Conservation (phyloP, 2,113 vertebrate genomes). For the Phoenicopterus ruber region DNA sequence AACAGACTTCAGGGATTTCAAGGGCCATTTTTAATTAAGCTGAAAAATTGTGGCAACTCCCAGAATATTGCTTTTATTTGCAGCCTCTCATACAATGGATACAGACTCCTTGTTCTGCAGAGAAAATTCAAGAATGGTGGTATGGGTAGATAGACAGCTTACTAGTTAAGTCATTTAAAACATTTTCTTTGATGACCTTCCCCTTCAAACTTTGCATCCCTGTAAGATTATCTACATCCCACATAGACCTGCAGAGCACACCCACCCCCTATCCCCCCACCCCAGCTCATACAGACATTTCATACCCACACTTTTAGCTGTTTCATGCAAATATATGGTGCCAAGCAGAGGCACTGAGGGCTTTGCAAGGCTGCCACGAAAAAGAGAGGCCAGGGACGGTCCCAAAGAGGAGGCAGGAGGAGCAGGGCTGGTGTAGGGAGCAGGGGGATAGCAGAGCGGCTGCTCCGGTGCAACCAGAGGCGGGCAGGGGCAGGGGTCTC, state of each 20-base stretch:
- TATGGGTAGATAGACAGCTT: background rate
- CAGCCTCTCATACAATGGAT: background rate
- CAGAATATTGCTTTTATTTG: background rate
- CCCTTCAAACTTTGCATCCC: background rate
- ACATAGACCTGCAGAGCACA: background rate
- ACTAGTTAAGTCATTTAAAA: background rate
- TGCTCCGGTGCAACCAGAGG: too few relatives aligned
- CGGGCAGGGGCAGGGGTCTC: background rate
- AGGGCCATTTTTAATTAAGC: background rate
- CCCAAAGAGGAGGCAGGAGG: background rate
- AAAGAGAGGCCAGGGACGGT: too few relatives aligned
- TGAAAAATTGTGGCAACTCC: background rate
- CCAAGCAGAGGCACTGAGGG: background rate
- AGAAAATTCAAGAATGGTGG: background rate
- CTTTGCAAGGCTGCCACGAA: background rate
- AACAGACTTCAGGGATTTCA: background rate
- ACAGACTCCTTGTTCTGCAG: background rate
- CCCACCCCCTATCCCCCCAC: too few relatives aligned
- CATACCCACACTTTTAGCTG: background rate
- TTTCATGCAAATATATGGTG: background rate
- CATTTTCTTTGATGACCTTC: background rate
- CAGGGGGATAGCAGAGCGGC: background rate
- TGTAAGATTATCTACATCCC: background rate
- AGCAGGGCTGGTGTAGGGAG: background rate
- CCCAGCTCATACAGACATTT: background rate